Percentiles rank a stretch among this genome's conserved stretches.
Conservation (phyloP, 2,888 invertebrate genomes). For the Andrena trimmerana region DNA sequence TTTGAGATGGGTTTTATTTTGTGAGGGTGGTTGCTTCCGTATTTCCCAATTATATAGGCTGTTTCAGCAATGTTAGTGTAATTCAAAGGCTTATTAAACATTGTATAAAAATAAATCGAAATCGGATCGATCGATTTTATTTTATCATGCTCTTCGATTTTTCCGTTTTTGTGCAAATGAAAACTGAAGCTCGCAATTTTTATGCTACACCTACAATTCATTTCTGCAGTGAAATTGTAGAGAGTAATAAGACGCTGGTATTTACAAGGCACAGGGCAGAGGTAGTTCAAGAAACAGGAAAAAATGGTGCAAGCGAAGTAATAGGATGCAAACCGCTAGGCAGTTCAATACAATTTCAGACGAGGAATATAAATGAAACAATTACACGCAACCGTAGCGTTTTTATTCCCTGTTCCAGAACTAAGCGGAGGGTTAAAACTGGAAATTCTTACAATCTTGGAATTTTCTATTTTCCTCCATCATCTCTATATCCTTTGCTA, state of each 20-base stretch:
- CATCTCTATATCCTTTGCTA: not conserved
- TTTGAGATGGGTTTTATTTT: too few species aligned
- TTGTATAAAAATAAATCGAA: too few species aligned
- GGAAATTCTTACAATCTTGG: not conserved
- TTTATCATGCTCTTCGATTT: too few species aligned
- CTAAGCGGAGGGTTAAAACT: not conserved
- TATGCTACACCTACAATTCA: too few species aligned
- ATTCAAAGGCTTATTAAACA: too few species aligned
- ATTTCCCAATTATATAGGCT: too few species aligned
- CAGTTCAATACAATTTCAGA: not conserved
- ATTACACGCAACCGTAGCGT: not conserved
- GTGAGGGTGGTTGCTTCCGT: too few species aligned
- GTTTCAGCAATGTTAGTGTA: too few species aligned
- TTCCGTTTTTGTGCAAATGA: too few species aligned
- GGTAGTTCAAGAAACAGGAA: not conserved
- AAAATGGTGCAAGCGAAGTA: not conserved
- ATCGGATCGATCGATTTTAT: too few species aligned
- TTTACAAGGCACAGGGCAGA: not conserved
- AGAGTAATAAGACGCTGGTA: not conserved
- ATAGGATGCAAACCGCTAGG: slow-evolving; percentile 5
- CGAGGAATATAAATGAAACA: slow-evolving; percentile 1
- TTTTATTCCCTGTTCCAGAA: not conserved
- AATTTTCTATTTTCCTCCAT: not conserved
- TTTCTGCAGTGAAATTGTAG: not conserved
- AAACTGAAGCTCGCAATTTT: too few species aligned